These are phyloP conservation scores for Setipinna tenuifilis DNA, from an alignment of 2,797 vertebrate genomes.

Conservation along the genomic window DNA sequence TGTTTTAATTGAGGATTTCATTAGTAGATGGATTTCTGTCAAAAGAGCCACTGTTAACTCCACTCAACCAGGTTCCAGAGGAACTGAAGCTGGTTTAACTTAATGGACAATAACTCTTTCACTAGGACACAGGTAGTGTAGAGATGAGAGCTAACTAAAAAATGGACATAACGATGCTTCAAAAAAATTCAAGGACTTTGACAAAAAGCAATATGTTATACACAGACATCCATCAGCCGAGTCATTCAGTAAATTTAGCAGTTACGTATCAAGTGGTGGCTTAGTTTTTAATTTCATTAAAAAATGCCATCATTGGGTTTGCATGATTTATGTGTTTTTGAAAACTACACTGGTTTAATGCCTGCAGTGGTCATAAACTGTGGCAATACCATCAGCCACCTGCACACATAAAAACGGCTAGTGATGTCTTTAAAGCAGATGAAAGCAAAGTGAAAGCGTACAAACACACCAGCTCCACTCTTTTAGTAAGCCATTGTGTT, in stretches of 20 bases:
- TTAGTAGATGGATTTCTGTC: neutral
- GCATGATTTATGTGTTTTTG: neutral
- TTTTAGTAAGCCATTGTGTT: neutral
- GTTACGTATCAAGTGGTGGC: neutral
- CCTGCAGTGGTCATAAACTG: neutral
- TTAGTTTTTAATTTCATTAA: neutral
- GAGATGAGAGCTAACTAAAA: neutral
- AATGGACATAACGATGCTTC: neutral
- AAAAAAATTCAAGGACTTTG: too few species aligned
- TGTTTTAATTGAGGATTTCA: slow-evolving; percentile 24
- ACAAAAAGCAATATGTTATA: too few species aligned
- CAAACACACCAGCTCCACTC: neutral
- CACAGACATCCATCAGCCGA: neutral
- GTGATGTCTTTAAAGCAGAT: neutral
- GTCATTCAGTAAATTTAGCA: neutral
- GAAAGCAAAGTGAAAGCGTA: neutral
- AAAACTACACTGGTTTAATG: neutral
- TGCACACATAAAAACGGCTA: neutral
- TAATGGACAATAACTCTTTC: neutral
- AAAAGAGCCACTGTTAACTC: neutral
- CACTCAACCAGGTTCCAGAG: neutral
- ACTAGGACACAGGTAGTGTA: neutral
- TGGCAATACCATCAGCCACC: neutral
- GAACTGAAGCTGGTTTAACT: neutral
- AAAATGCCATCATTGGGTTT: neutral